Evolutionary conservation across 2,797 vertebrate species (phyloP).

Genomic region (Chiroxiphia lanceolata): DNA sequence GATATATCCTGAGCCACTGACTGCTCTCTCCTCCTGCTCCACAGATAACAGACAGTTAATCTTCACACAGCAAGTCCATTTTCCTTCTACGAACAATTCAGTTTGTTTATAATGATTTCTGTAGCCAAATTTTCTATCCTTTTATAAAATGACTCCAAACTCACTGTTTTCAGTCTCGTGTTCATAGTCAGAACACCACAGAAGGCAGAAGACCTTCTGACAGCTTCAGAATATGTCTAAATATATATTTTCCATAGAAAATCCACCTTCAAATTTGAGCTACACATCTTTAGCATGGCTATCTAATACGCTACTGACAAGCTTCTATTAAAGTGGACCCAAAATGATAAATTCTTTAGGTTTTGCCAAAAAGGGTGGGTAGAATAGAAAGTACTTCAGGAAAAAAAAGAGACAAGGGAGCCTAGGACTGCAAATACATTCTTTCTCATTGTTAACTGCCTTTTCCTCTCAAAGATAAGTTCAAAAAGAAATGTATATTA

Average conservation of each 20-base stretch:
- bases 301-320: background rate
- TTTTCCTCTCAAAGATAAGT: background rate
- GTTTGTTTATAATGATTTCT: background rate
- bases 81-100: background rate
- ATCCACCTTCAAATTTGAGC: background rate
- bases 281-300: background rate
- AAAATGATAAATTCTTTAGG: background rate
- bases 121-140: background rate
- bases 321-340: background rate
- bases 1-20: background rate
- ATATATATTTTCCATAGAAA: background rate
- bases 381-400: background rate
- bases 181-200: background rate
- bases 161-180: background rate
- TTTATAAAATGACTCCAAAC: background rate
- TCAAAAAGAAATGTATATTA: slow-evolving; percentile 5
- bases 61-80: background rate
- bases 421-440: background rate
- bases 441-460: background rate
- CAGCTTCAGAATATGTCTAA: background rate
- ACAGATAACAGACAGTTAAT: background rate
- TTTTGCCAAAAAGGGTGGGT: background rate
- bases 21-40: background rate
- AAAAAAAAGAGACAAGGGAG: background rate
- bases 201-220: background rate